Evolutionary conservation across 2,113 vertebrate species (phyloP), one percentile per base, ranked within the genome.

Genomic region (Anguilla japonica): DNA sequence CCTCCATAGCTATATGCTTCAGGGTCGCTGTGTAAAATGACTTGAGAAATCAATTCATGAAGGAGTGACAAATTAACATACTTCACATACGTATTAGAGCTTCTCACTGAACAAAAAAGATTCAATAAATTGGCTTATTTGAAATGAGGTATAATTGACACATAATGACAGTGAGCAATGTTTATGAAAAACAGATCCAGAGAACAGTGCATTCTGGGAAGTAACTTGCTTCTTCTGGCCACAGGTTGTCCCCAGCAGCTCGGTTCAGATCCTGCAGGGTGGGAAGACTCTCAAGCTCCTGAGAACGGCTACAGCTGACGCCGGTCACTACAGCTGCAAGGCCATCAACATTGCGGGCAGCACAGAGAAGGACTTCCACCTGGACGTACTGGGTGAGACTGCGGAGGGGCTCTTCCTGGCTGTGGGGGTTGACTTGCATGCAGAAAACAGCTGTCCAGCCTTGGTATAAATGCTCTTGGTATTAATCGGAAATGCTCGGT

Each of bases 281-380:
- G 98, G 98, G 78, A 99, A 96, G 93, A 96, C 93, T 0, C 88
- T 99, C 87, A 96, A 94, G 89, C 92, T 99, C 79, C 93, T 96
- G 88, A 97, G 96, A 91, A 93, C 94, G 0, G 71, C 91, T 63
- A 87, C 91, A n/a, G 89, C 92, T 75, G 97, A 98, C 1, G 91
- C 94, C 11, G 98, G 98, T 43, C 93, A 92, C 56, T 99, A 98
- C 90, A 97, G 94, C n/a, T 99, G 98, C 91, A 96, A 95, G 93
- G 98, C 97, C 5, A 88, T 95, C 91, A 99, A 98, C n/a, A 86
- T 97, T 15, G 98, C 98, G 67, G 98, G 98, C 91, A 96, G 95
- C 88, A 93, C 96, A 22, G 97, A 99, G 84, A 99, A 97, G 91
- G 88, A 95, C 88, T 98, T 99, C 88, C 94, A 92, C 91, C 88